Percentiles rank a stretch among this genome's conserved stretches.
Evolutionary conservation across 2,113 vertebrate genomes (phyloP).

Genomic region (Sinocyclocheilus maitianheensis): DNA sequence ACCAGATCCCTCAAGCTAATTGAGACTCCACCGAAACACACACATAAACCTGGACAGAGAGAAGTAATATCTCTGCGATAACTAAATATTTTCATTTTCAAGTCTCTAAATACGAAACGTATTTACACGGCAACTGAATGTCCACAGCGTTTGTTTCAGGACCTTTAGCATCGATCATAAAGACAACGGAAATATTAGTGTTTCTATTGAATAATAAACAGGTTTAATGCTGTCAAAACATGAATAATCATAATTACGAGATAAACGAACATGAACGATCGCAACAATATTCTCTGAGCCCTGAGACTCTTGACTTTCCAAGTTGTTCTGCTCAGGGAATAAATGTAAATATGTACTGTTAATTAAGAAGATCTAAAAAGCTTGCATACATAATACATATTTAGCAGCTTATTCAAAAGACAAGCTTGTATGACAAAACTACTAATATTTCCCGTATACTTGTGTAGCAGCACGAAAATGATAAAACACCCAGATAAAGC

Average conservation of each 20-base stretch:
- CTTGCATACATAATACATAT: background rate
- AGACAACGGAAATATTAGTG: background rate
- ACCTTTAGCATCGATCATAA: background rate
- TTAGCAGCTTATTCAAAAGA: background rate
- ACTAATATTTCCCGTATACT: background rate
- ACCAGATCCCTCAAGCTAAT: constrained; percentile 45
- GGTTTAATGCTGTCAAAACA: background rate
- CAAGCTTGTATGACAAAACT: background rate
- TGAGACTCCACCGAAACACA: constrained; percentile 40
- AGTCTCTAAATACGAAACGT: background rate
- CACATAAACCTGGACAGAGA: constrained; percentile 26
- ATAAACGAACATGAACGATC: background rate
- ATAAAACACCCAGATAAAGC: background rate
- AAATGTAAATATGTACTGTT: background rate
- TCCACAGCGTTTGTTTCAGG: constrained; percentile 6
- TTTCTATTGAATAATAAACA: constrained; percentile 1
- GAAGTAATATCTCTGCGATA: background rate
- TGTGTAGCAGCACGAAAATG: background rate
- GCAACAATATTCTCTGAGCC: background rate
- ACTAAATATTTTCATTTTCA: constrained; percentile 20
- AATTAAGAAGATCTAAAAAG: background rate
- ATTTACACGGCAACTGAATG: background rate
- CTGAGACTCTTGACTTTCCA: background rate
- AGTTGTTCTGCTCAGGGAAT: too few species aligned
- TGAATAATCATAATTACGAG: background rate